Evolutionary conservation across 2,888 invertebrate genomes (phyloP).

Genomic region (Hydraecia micacea): DNA sequence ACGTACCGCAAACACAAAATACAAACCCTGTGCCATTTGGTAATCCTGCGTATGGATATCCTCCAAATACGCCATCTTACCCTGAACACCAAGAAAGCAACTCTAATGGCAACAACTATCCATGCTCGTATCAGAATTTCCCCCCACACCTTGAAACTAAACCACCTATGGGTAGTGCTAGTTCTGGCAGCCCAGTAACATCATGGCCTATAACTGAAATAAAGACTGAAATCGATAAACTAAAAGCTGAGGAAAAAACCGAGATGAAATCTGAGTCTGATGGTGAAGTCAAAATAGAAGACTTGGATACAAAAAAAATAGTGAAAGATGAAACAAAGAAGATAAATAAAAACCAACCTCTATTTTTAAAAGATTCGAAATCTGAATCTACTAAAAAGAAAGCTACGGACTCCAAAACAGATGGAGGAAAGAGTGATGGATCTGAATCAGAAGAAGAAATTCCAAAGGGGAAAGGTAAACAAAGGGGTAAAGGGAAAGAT

Average conservation of each 20-base stretch:
- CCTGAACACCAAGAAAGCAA: constrained; percentile 74
- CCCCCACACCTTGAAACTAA: constrained; percentile 83
- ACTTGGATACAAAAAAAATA: constrained; percentile 87
- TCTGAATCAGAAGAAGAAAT: constrained; percentile 82
- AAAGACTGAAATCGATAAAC: constrained; percentile 85
- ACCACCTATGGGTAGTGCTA: constrained; percentile 82
- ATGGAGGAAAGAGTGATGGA: constrained; percentile 74
- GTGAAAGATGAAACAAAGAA: constrained; percentile 84
- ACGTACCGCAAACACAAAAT: constrained; percentile 69
- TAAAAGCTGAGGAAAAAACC: constrained; percentile 85
- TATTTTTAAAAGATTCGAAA: constrained; percentile 67
- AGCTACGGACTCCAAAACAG: constrained; percentile 71
- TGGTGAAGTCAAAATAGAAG: constrained; percentile 89
- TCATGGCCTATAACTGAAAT: constrained; percentile 86
- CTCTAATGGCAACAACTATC: constrained; percentile 75
- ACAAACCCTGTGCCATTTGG: constrained; percentile 70
- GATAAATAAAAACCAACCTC: constrained; percentile 62
- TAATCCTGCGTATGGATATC: constrained; percentile 78
- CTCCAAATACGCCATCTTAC: constrained; percentile 74
- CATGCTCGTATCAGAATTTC: constrained; percentile 79
- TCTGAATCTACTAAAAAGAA: constrained; percentile 68
- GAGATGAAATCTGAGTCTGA: constrained; percentile 89
- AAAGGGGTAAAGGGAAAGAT: constrained; percentile 78
- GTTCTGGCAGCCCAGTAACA: constrained; percentile 83
- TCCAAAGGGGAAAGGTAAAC: constrained; percentile 77